A percentile compares a stretch with the other conserved stretches of the same genome.
Conservation (phyloP, 1,140 invertebrate species). For the Drosophila lacteicornis region DNA sequence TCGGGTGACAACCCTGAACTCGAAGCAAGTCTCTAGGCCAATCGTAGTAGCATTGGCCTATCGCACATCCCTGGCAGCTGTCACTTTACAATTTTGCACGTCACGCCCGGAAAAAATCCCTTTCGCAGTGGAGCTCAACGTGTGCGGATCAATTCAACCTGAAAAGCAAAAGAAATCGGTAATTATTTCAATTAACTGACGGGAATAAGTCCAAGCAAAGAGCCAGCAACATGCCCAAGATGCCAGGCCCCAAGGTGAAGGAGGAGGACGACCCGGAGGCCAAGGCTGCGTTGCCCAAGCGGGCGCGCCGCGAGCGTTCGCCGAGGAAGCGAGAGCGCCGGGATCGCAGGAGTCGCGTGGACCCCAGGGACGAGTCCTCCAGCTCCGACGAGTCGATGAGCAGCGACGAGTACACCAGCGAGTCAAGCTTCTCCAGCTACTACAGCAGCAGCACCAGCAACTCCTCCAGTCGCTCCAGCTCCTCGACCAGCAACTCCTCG, state of each 20-base stretch:
- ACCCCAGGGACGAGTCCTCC: not conserved
- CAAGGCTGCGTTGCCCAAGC: not conserved
- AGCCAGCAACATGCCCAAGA: not conserved
- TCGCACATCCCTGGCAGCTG: not conserved
- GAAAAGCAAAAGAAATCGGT: not conserved
- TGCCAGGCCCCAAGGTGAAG: not conserved
- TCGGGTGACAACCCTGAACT: not conserved
- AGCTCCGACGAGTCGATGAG: not conserved
- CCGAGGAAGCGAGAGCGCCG: not conserved
- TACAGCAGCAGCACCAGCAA: not conserved
- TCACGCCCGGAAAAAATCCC: not conserved
- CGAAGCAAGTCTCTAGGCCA: not conserved
- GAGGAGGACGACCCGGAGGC: not conserved
- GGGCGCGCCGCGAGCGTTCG: not conserved
- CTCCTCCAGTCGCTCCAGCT: conserved; percentile 6
- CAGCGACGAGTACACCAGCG: conserved; percentile 12
- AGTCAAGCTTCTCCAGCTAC: not conserved
- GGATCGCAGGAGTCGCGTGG: not conserved
- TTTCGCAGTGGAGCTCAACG: not conserved
- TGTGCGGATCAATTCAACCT: not conserved
- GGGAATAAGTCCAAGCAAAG: no score
- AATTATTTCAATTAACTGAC: no score
- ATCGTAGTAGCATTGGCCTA: not conserved
- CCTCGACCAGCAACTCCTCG: conserved; percentile 9
- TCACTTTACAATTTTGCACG: not conserved